Conservation (phyloP, 2,113 vertebrate genomes). For the Acanthisitta chloris region DNA sequence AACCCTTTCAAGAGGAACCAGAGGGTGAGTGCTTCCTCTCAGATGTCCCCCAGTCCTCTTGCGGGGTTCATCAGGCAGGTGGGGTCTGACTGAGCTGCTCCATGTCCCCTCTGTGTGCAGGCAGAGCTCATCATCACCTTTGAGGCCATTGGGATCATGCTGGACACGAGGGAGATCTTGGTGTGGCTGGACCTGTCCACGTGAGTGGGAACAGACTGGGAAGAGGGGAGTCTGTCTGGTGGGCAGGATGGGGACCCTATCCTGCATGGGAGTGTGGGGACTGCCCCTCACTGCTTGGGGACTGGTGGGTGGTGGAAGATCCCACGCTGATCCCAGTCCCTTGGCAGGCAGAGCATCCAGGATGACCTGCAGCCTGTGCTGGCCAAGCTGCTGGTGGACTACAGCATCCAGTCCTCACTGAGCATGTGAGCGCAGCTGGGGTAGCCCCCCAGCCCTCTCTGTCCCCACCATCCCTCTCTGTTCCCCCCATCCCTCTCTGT, state of each 20-base stretch:
- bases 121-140: slow-evolving; percentile 79
- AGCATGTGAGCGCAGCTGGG: slow-evolving; percentile 72
- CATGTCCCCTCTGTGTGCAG: slow-evolving; percentile 38
- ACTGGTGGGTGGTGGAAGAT: not conserved
- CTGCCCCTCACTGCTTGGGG: not conserved
- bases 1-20: slow-evolving; percentile 88
- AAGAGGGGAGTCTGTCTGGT: no score
- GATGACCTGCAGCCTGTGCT: slow-evolving; percentile 74
- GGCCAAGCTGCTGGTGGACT: slow-evolving; percentile 81
- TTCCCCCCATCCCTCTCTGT: not conserved
- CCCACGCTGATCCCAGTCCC: not conserved
- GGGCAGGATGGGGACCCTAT: not conserved
- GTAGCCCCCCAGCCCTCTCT: not conserved
- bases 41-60: accelerated
- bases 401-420: slow-evolving; percentile 79
- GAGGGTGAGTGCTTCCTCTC: slow-evolving; percentile 63
- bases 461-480: not conserved
- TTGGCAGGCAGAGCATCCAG: slow-evolving; percentile 85
- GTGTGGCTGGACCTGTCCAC: slow-evolving; percentile 84
- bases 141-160: slow-evolving; percentile 77
- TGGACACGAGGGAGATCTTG: slow-evolving; percentile 78
- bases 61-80: not conserved
- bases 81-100: accelerated
- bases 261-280: not conserved
- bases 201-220: slow-evolving; percentile 70